Base-by-base conservation (phyloP, 2,888 invertebrate genomes). In the Eupithecia abbreviata region DNA sequence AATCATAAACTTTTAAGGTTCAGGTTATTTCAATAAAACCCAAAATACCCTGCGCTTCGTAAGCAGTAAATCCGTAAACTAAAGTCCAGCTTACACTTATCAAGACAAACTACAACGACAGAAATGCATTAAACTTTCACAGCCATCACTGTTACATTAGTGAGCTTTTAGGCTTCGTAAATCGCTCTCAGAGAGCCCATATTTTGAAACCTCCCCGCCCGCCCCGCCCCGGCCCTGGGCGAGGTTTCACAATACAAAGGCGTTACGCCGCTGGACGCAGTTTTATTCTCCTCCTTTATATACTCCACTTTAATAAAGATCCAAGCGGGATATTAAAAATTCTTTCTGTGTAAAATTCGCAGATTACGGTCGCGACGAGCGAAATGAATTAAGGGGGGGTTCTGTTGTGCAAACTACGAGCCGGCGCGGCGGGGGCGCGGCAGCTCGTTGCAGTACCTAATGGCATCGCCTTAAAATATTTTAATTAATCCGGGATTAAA, bases 311-410 rank as follows among this genome's bases (percentile, higher is more conserved):
- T 92, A 92, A 92, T 92, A 93, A 92, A 92, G 91, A 90, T 89
- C 87, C 85, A 77, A 73, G 83, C 87, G 85, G 85, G 87, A 91
- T 93, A 93, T 93, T 93, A 93, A 93, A 90, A 93, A 93, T 91
- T 91, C 90, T 88, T 76, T 90, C 86, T 84, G 85, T 83, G 86
- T 85, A 85, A 85, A 84, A 83, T 84, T 85, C 85, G 78, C 81
- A 84, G 88, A 88, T 89, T 86, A 87, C 85, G 82, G 83, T 81
- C 82, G 84, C 84, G 82, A 77, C 77, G 77, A 74, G 45, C 72
- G 66, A 62, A 75, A 78, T 78, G 86, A 86, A 86, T 88, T 88
- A 87, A 86, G 83, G 85, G 81, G 79, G 85, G 85, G 84, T 85
- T 85, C 86, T 88, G 88, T 89, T 89, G 87, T 87, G 88, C 86